Evolutionary conservation across 2,888 invertebrate species (phyloP).

Genomic region (Aplocera efformata): DNA sequence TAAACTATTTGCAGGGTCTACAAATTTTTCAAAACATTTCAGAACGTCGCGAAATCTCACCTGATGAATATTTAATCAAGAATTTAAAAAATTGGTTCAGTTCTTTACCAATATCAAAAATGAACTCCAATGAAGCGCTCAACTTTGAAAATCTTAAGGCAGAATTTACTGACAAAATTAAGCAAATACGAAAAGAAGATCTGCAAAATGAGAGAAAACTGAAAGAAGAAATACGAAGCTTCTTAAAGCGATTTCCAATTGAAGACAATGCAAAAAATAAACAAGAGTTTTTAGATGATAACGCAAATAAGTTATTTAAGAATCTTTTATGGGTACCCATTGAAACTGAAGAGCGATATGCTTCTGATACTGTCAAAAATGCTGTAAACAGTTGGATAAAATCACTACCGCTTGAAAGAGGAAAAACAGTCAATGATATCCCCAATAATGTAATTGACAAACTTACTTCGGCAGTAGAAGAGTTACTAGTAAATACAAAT

Average conservation of each 20-base stretch:
- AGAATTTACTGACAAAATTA: constrained; percentile 3
- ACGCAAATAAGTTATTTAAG: constrained; percentile 18
- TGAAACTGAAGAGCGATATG: neutral
- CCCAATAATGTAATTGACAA: constrained; percentile 4
- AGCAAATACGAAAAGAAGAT: constrained; percentile 3
- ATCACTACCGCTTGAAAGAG: constrained; percentile 3
- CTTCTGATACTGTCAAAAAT: neutral
- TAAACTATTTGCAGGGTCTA: constrained; percentile 28
- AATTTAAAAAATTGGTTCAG: constrained; percentile 5
- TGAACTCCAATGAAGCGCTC: constrained; percentile 12
- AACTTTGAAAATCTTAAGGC: constrained; percentile 10
- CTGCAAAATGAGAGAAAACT: constrained; percentile 12
- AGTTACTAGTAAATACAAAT: constrained; percentile 1
- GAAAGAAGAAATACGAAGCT: constrained; percentile 10
- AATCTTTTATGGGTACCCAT: constrained; percentile 7
- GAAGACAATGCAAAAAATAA: constrained; percentile 15
- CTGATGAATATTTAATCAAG: constrained; percentile 5
- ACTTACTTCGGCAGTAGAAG: constrained; percentile 3
- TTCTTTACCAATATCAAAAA: constrained; percentile 12
- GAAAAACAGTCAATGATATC: constrained; percentile 5
- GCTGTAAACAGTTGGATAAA: constrained; percentile 9
- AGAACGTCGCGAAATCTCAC: constrained; percentile 7
- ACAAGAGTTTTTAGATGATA: constrained; percentile 4
- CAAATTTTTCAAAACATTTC: constrained; percentile 32
- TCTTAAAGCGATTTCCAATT: constrained; percentile 24